Percentiles rank a stretch among this genome's conserved stretches.
Conservation (phyloP, 2,888 invertebrate genomes). For the Leptinotarsa haldemani region DNA sequence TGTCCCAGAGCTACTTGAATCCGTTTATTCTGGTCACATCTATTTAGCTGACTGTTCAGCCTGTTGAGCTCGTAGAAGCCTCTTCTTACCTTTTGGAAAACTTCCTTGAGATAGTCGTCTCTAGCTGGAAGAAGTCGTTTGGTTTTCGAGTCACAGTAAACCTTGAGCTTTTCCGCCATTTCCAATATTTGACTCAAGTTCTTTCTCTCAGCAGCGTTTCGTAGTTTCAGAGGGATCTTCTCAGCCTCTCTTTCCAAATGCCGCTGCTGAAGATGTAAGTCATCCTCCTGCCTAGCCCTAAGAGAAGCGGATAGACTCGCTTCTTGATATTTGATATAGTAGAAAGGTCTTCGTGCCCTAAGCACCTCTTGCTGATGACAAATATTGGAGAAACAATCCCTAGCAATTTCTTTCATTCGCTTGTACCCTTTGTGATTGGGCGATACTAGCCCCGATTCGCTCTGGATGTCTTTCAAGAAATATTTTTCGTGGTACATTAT, state of each 20-base stretch:
- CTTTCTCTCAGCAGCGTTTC: conserved; percentile 54
- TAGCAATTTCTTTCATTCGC: conserved; percentile 55
- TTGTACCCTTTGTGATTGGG: conserved; percentile 61
- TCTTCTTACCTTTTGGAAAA: conserved; percentile 64
- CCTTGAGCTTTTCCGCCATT: conserved; percentile 62
- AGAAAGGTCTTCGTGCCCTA: conserved; percentile 65
- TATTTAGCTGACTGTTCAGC: conserved; percentile 53
- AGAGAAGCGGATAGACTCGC: conserved; percentile 58
- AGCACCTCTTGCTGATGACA: conserved; percentile 63
- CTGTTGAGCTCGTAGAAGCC: conserved; percentile 65
- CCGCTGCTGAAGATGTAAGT: conserved; percentile 56
- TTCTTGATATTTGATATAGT: conserved; percentile 63
- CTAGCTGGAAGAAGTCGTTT: conserved; percentile 63
- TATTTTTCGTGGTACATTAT: conserved; percentile 64
- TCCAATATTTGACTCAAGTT: conserved; percentile 50
- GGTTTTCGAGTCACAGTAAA: conserved; percentile 63
- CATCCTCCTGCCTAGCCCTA: conserved; percentile 55
- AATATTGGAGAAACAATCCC: conserved; percentile 58
- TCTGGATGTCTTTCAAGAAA: conserved; percentile 61
- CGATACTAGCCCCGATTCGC: conserved; percentile 56
- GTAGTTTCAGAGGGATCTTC: conserved; percentile 58
- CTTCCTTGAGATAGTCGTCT: conserved; percentile 58
- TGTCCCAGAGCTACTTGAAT: conserved; percentile 59
- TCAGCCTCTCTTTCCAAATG: conserved; percentile 61
- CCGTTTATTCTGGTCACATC: conserved; percentile 54